These are phyloP conservation scores for Hyles lineata DNA, from an alignment of 2,888 invertebrate genomes.

Conservation along the genomic window DNA sequence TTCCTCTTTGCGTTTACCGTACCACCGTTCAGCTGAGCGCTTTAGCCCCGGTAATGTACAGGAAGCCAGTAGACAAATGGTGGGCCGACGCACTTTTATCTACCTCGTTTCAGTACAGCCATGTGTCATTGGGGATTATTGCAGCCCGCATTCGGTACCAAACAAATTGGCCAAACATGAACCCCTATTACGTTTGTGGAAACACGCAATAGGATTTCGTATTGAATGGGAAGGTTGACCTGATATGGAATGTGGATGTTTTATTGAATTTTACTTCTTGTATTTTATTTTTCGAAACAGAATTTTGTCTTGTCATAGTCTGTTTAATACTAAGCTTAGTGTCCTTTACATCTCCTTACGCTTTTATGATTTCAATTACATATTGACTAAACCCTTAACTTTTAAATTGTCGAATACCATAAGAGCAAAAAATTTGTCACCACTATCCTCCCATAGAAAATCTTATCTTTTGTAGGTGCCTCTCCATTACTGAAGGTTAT, in stretches of 20 bases:
- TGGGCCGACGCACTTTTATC: slow-evolving; percentile 46
- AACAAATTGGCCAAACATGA: slow-evolving; percentile 5
- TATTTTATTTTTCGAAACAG: too few relatives aligned
- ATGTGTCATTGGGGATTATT: slow-evolving; percentile 52
- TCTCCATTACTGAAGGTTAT: too few relatives aligned
- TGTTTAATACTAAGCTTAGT: too few relatives aligned
- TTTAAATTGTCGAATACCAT: too few relatives aligned
- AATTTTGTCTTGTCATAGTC: too few relatives aligned
- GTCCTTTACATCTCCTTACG: too few relatives aligned
- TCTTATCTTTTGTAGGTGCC: too few relatives aligned
- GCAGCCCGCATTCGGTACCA: not conserved
- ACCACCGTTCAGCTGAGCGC: slow-evolving; percentile 3
- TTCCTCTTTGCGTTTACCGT: not conserved
- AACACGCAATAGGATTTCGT: not conserved
- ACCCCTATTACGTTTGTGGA: not conserved
- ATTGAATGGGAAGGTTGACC: not conserved
- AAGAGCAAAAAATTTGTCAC: too few relatives aligned
- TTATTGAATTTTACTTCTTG: not conserved
- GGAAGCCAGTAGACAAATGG: slow-evolving; percentile 21
- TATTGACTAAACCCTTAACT: too few relatives aligned
- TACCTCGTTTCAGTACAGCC: slow-evolving; percentile 36
- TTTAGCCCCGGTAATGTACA: not conserved
- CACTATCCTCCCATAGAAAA: too few relatives aligned
- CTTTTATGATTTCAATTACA: too few relatives aligned
- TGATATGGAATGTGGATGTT: not conserved